Evolutionary conservation across 1,140 invertebrate genomes (phyloP), one percentile per base, ranked within the genome.

Genomic region (Paracyclopina nana): DNA sequence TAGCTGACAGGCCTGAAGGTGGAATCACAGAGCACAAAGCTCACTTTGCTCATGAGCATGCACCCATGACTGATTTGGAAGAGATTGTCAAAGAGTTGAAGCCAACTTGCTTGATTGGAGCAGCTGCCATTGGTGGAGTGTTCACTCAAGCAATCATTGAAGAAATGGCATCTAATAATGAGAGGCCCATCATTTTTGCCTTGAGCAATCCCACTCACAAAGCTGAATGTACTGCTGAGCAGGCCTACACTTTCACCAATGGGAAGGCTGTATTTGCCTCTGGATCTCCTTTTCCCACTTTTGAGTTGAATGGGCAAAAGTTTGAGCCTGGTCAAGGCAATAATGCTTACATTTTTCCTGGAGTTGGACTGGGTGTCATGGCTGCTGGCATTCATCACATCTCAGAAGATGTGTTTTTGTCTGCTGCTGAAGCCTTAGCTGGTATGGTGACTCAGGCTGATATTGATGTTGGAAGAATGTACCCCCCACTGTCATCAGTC

Each of bases 141-240:
- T 96, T 96, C 60, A 92, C 82, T 0, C 71, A 79, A 9, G 76
- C 81, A 57, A 75, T 96, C 30, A 65, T 96, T 31, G 67, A 75
- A 60, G 75, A 78, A 55, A 92, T 96, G 86, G 82, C 77, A 0
- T 68, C 72, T 50, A 79, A 80, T 61, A 88, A 85, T 56, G 74
- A 90, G 25, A 70, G 77, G 46, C 90, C 91, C 0, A 74, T 96
- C 50, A 80, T 96, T 45, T 96, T 96, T 65, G 88, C 91, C n/a
- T 67, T 96, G 4, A 94, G 87, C 56, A 96, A 96, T 72, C 91
- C 91, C 16, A 96, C 91, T 0, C 79, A 12, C 46, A 41, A 53
- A 31, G 87, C 91, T 6, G 91, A 96, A 68, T 96, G 91, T 62
- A 95, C 90, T 4, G 88, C 91, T 16, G 80, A 91, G 60, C 76